Evolutionary conservation across 92 coral and sea anemone genomes (phyloP).

Genomic region (Virgularia gustaviana): DNA sequence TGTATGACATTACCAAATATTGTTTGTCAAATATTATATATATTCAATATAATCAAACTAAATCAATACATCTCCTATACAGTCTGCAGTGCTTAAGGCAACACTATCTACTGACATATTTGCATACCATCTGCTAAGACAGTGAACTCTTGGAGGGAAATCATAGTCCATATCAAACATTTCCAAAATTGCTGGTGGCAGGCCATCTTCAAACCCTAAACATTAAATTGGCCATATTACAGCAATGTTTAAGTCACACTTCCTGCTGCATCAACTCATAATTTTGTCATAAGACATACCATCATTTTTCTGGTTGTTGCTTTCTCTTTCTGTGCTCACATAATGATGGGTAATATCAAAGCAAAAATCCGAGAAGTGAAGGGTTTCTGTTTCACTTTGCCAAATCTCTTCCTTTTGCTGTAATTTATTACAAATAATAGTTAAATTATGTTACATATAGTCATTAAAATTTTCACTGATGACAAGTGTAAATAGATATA

Average conservation of each 20-base stretch:
- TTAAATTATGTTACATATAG: no score
- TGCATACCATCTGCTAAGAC: conserved; percentile 81
- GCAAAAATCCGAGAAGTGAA: conserved; percentile 72
- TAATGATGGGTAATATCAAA: conserved; percentile 80
- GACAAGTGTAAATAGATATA: no score
- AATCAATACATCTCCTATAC: not conserved
- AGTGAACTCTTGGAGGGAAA: conserved; percentile 92
- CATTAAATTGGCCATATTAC: not conserved
- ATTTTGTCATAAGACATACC: not conserved
- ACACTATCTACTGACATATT: not conserved
- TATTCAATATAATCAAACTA: not conserved
- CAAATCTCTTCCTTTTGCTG: conserved; percentile 48
- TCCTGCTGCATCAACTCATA: not conserved
- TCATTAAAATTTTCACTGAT: no score
- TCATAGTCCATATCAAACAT: conserved; percentile 99
- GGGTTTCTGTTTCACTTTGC: conserved; percentile 64
- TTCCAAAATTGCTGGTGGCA: conserved; percentile 77
- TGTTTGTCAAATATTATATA: not conserved
- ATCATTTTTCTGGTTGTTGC: not conserved
- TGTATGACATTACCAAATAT: not conserved
- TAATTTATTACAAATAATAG: no score
- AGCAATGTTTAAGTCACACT: not conserved
- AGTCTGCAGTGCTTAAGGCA: no score
- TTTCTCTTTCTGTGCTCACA: conserved; percentile 55
- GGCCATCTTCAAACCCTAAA: conserved; percentile 72